Percentiles rank a stretch among this genome's conserved stretches.
phyloP scores from a whole-genome alignment of 2,113 vertebrate genomes.

The Platysternon megacephalum region DNA sequence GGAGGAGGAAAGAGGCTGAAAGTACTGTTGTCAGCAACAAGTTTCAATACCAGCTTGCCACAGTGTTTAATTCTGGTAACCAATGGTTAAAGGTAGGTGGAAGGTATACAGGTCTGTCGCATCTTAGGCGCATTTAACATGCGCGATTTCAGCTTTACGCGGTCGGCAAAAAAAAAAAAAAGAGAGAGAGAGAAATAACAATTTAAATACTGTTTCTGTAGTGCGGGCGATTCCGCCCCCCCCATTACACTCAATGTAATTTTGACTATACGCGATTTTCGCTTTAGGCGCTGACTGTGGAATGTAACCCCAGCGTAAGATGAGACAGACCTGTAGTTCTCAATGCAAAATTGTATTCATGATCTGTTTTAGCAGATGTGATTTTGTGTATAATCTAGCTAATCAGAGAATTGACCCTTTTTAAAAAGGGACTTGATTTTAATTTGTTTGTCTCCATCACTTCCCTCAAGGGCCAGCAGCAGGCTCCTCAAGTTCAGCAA shows the following conservation, averaged over 20 bases:
- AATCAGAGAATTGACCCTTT: background rate
- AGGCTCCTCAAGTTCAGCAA: constrained; percentile 81
- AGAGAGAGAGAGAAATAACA: too few species aligned
- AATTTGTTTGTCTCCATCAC: background rate
- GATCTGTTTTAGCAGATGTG: background rate
- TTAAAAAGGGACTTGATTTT: background rate
- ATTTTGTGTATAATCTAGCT: background rate
- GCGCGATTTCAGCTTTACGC: too few species aligned
- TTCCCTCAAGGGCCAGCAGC: constrained; percentile 78
- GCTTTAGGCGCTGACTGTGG: too few species aligned
- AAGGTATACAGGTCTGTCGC: too few species aligned
- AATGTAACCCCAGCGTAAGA: too few species aligned
- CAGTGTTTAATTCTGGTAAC: background rate
- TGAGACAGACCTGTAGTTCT: too few species aligned
- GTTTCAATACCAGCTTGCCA: background rate
- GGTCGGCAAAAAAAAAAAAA: too few species aligned
- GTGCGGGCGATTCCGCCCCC: too few species aligned
- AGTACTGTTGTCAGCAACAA: background rate
- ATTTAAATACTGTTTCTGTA: too few species aligned
- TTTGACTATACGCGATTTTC: too few species aligned
- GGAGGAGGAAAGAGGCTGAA: background rate
- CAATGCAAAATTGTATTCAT: background rate
- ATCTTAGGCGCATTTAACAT: too few species aligned
- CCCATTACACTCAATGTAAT: too few species aligned
- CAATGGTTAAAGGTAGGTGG: background rate